phyloP scores from a whole-genome alignment of 2,113 vertebrate genomes.

The Gnathonemus longibarbis region DNA sequence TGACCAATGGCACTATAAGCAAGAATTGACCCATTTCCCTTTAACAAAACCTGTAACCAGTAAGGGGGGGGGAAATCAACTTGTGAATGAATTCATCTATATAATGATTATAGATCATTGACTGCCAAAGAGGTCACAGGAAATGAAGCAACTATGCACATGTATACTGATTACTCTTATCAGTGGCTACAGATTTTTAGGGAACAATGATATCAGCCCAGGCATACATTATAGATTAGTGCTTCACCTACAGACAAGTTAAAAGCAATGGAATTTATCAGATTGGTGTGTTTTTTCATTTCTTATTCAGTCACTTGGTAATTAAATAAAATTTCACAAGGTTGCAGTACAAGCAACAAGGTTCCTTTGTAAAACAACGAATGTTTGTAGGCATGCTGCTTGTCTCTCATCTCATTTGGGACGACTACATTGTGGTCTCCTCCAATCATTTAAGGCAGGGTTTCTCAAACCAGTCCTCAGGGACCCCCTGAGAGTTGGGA shows the following conservation, averaged over 20 bases:
- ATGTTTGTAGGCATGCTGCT: neutral
- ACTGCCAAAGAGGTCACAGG: neutral
- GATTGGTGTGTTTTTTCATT: neutral
- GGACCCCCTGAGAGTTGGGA: neutral
- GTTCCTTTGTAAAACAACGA: neutral
- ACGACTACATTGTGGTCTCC: neutral
- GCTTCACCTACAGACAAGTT: neutral
- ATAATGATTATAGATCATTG: neutral
- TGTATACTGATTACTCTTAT: neutral
- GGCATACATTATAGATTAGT: neutral
- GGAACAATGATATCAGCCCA: conserved; percentile 27
- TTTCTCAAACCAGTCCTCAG: neutral
- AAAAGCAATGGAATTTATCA: neutral
- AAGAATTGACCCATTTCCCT: conserved; percentile 23
- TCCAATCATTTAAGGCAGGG: neutral
- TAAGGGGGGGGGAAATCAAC: neutral
- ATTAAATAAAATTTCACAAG: neutral
- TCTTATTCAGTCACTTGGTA: neutral
- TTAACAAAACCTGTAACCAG: conserved; percentile 11
- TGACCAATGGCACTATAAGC: conserved; percentile 32
- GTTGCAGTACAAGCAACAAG: neutral
- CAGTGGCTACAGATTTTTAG: neutral
- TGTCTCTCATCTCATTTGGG: neutral
- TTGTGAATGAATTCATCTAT: neutral
- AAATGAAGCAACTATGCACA: neutral